Evolutionary conservation across 1,140 invertebrate genomes (phyloP).

Genomic region (Drosophila pachea): DNA sequence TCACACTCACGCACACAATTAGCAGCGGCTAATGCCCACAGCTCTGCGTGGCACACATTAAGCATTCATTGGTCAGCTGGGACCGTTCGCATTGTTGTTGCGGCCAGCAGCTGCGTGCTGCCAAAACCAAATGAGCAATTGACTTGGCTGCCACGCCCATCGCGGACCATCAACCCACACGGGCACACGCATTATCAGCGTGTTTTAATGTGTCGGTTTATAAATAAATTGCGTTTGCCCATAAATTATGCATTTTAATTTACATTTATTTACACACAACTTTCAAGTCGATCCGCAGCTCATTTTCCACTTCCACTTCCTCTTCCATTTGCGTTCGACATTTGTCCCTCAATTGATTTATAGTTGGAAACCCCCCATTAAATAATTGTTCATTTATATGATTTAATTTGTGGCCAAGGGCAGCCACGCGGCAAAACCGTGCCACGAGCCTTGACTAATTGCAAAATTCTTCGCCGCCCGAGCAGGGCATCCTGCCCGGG

Average conservation of each 20-base stretch:
- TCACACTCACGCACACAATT: conserved; percentile 16
- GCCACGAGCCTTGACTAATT: conserved; percentile 66
- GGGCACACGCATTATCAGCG: conserved; percentile 52
- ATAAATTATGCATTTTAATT: conserved; percentile 78
- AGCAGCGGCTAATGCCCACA: conserved; percentile 41
- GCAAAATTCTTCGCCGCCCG: conserved; percentile 38
- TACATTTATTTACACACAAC: conserved; percentile 72
- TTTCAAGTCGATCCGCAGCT: conserved; percentile 59
- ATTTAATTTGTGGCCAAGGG: conserved; percentile 74
- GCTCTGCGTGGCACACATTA: conserved; percentile 44
- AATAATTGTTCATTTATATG: conserved; percentile 77
- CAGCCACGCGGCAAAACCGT: conserved; percentile 43
- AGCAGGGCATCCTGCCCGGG: neutral
- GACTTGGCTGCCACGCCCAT: conserved; percentile 51
- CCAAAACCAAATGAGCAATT: conserved; percentile 77
- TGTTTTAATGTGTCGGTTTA: conserved; percentile 76
- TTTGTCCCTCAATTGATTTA: conserved; percentile 53
- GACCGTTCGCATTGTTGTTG: conserved; percentile 52
- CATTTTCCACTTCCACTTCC: conserved; percentile 24
- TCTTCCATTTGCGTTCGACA: conserved; percentile 6
- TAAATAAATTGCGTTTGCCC: conserved; percentile 72
- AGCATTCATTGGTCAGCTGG: conserved; percentile 74
- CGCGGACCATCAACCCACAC: conserved; percentile 8
- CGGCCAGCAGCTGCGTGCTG: conserved; percentile 68
- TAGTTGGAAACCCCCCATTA: conserved; percentile 50